A percentile compares a stretch with the other conserved stretches of the same genome.
Evolutionary conservation across 2,113 vertebrate species (phyloP).

Genomic region (Oryzias woworae): DNA sequence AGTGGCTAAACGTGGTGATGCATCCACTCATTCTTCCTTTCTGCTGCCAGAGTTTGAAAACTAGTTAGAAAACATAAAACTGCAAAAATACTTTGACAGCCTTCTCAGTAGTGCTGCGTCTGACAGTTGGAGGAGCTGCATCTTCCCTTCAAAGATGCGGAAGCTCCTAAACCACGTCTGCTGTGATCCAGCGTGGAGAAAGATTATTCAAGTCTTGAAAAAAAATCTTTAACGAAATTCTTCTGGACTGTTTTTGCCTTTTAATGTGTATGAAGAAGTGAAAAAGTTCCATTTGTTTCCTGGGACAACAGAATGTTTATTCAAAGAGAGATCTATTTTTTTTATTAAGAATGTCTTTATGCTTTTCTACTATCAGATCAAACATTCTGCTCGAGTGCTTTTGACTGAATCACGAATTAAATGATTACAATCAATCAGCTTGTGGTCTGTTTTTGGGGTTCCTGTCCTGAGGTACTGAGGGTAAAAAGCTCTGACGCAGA

Average conservation of each 20-base stretch:
- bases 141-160: too few species aligned
- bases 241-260: conserved; percentile 10
- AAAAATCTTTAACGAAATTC: too few species aligned
- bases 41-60: background rate
- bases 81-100: too few species aligned
- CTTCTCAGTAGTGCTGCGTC: too few species aligned
- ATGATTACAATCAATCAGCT: background rate
- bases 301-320: conserved; percentile 44
- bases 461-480: background rate
- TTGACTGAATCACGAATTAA: conserved; percentile 45
- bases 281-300: conserved; percentile 11
- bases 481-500: too few species aligned
- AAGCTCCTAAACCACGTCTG: too few species aligned
- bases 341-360: conserved; percentile 68
- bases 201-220: too few species aligned
- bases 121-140: too few species aligned
- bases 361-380: conserved; percentile 50
- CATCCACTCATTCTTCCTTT: conserved; percentile 3
- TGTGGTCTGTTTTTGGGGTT: background rate
- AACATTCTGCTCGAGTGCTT: conserved; percentile 41
- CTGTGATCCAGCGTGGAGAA: too few species aligned
- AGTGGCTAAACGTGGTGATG: conserved; percentile 35
- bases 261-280: conserved; percentile 38
- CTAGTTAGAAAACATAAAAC: background rate
- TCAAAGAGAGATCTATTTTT: conserved; percentile 69